A percentile compares a stretch with the other conserved stretches of the same genome.
Conservation (phyloP, 1,140 invertebrate species). For the Gonatopus flavifemur region DNA sequence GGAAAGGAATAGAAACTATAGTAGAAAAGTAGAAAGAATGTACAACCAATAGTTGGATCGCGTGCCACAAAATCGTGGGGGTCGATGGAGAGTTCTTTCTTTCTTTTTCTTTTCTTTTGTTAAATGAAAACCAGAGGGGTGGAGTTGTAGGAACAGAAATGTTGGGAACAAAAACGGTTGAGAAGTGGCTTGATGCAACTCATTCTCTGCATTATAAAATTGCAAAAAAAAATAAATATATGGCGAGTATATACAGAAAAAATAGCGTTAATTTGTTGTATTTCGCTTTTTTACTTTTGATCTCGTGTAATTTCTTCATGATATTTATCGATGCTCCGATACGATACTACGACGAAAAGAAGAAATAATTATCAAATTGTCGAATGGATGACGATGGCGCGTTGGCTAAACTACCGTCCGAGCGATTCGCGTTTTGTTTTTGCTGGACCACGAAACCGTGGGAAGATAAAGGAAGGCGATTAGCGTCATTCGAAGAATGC, state of each 20-base stretch:
- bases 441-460: constrained; percentile 43
- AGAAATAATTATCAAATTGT: constrained; percentile 55
- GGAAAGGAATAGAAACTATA: neutral
- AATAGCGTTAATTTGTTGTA: no score
- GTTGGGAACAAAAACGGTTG: constrained; percentile 5
- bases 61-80: constrained; percentile 35
- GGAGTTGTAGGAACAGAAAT: no score
- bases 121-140: neutral
- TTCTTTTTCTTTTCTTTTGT: neutral
- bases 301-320: no score
- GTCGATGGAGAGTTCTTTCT: constrained; percentile 18
- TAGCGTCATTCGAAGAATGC: constrained; percentile 57
- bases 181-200: constrained; percentile 14
- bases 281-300: no score
- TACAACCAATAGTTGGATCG: constrained; percentile 28
- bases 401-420: constrained; percentile 20
- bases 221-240: no score
- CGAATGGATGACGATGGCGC: constrained; percentile 34
- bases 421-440: constrained; percentile 12
- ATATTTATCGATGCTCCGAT: no score
- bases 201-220: no score
- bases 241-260: no score
- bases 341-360: constrained; percentile 51
- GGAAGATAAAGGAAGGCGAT: constrained; percentile 58
- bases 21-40: constrained; percentile 1